A percentile compares a stretch with the other conserved stretches of the same genome.
Conservation (phyloP, 2,113 vertebrate genomes). For the Lagopus leucura region DNA sequence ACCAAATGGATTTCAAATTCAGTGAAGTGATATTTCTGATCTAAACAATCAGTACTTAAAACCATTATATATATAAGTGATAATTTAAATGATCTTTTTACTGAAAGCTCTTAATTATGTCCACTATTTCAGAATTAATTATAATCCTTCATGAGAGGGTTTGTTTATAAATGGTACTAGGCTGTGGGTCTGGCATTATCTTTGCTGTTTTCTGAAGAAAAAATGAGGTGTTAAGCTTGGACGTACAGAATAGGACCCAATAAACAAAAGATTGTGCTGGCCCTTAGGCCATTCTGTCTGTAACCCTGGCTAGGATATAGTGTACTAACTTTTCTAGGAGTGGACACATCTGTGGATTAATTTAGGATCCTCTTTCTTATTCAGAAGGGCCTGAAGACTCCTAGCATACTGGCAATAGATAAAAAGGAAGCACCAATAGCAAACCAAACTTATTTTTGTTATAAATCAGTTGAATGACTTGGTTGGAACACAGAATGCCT, state of each 20-base stretch:
- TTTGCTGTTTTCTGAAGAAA: neutral
- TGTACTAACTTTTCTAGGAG: neutral
- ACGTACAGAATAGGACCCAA: neutral
- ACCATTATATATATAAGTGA: neutral
- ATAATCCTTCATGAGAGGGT: neutral
- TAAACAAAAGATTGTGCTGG: neutral
- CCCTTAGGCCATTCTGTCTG: neutral
- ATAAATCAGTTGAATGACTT: neutral
- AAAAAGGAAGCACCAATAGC: neutral
- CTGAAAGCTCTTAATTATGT: neutral
- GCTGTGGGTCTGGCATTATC: neutral
- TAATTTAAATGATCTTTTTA: neutral
- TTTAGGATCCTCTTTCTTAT: neutral
- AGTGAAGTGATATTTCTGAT: neutral
- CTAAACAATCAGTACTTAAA: neutral
- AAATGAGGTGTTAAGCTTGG: neutral
- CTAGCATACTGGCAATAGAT: neutral
- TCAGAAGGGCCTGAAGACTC: neutral
- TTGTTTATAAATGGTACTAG: neutral
- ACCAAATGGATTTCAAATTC: neutral
- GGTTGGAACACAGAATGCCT: neutral
- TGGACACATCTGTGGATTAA: rapidly evolving
- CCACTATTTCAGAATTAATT: neutral
- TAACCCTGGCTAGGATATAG: neutral
- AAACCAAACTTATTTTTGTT: neutral